phyloP scores from a whole-genome alignment of 2,888 invertebrate species.

The Argyresthia albistria region DNA sequence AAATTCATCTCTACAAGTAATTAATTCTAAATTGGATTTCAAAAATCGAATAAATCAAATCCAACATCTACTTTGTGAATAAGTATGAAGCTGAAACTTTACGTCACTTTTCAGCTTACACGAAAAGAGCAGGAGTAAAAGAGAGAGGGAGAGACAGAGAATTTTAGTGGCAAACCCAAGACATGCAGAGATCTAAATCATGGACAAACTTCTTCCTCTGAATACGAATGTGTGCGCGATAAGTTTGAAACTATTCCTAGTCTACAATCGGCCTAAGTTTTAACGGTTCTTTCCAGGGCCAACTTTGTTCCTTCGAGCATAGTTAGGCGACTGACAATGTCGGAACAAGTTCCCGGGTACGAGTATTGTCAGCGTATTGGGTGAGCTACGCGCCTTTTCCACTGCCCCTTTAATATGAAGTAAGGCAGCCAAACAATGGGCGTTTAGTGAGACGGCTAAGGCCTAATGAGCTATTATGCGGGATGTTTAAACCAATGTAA shows the following conservation, averaged over 20 bases:
- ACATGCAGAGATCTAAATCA: too few relatives aligned
- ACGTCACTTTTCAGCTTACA: neutral
- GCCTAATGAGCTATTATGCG: constrained; percentile 62
- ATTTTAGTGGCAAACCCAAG: too few relatives aligned
- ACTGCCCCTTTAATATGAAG: constrained; percentile 49
- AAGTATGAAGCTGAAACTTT: too few relatives aligned
- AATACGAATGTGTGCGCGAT: constrained; percentile 29
- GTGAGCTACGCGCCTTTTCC: constrained; percentile 13
- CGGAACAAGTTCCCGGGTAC: constrained; percentile 18
- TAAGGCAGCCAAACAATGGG: constrained; percentile 54
- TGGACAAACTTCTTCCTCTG: constrained; percentile 23
- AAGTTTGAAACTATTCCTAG: constrained; percentile 28
- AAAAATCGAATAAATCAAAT: neutral
- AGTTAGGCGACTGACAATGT: constrained; percentile 29
- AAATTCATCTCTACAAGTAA: neutral
- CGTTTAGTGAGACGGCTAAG: constrained; percentile 38
- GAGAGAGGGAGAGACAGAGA: too few relatives aligned
- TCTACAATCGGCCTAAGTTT: constrained; percentile 25
- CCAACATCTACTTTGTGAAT: neutral
- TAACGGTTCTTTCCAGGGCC: constrained; percentile 20
- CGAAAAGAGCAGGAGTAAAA: too few relatives aligned
- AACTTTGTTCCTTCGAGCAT: constrained; percentile 17
- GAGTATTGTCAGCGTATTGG: constrained; percentile 29
- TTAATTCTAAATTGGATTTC: too few relatives aligned
- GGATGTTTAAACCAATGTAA: constrained; percentile 29